These are phyloP conservation scores for Collichthys lucidus DNA, from an alignment of 2,113 vertebrate genomes.

Conservation along the genomic window DNA sequence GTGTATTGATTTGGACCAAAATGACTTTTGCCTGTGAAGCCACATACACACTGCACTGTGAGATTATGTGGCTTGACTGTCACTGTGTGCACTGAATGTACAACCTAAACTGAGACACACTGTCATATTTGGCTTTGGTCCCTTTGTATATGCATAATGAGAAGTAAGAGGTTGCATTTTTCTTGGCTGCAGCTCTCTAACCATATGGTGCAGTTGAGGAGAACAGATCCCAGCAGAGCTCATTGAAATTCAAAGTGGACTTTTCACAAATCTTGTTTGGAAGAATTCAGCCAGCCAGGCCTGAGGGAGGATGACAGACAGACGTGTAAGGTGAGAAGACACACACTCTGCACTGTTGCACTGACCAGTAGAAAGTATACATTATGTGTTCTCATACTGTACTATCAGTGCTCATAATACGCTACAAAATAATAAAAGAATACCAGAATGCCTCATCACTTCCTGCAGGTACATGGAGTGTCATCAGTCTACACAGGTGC, in stretches of 20 bases:
- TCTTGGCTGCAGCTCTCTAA: background rate
- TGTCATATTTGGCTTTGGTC: background rate
- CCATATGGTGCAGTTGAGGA: conserved; percentile 17
- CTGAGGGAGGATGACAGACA: background rate
- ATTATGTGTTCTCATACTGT: background rate
- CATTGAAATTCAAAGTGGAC: conserved; percentile 47
- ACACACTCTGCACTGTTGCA: conserved; percentile 5
- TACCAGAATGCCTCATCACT: background rate
- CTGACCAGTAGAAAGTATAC: background rate
- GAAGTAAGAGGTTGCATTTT: background rate
- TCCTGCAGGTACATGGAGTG: background rate
- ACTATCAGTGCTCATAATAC: background rate
- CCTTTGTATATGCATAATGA: background rate
- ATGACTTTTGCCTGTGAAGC: conserved; percentile 5
- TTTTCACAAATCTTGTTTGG: conserved; percentile 32
- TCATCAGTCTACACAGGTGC: background rate
- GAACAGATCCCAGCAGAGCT: background rate
- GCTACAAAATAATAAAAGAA: background rate
- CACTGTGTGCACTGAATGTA: background rate
- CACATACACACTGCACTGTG: conserved; percentile 1
- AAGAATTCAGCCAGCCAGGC: conserved; percentile 11
- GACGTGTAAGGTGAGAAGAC: background rate
- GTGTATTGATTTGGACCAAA: conserved; percentile 33
- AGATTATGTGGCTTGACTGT: background rate
- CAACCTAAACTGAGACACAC: background rate